These are phyloP conservation scores for Notocelia uddmanniana DNA, from an alignment of 2,888 invertebrate species.

Conservation along the genomic window DNA sequence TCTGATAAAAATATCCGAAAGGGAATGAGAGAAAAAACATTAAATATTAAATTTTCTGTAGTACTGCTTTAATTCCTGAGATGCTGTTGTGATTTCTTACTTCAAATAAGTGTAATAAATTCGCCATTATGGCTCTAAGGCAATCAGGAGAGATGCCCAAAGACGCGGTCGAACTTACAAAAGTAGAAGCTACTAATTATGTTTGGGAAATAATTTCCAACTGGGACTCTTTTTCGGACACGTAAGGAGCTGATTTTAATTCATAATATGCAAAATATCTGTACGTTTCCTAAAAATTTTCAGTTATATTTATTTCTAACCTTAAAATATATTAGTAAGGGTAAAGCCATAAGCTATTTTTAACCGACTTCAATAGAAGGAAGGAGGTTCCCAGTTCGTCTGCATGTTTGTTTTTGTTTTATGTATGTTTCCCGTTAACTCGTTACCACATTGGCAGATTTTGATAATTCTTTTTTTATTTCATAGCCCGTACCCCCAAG, in stretches of 20 bases:
- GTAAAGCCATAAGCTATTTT: too few species aligned
- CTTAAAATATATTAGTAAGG: neutral
- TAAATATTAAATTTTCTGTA: neutral
- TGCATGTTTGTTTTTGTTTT: too few species aligned
- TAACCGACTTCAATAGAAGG: too few species aligned
- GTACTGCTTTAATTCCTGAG: neutral
- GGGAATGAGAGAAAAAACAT: neutral
- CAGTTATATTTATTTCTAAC: neutral
- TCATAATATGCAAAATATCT: slow-evolving; percentile 36
- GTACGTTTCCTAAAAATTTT: slow-evolving; percentile 10
- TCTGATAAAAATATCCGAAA: neutral
- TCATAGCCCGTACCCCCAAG: too few species aligned
- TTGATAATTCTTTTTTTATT: too few species aligned
- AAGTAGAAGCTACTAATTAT: slow-evolving; percentile 86
- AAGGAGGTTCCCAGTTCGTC: too few species aligned
- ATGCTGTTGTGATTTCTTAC: neutral
- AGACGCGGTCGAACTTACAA: slow-evolving; percentile 86
- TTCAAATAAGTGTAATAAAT: neutral
- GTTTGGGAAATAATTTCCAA: slow-evolving; percentile 85
- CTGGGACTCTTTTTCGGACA: slow-evolving; percentile 87
- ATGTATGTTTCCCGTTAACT: too few species aligned
- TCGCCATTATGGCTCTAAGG: slow-evolving; percentile 83
- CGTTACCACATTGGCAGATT: too few species aligned
- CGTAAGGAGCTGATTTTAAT: slow-evolving; percentile 77
- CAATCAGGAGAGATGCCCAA: slow-evolving; percentile 83